Conservation (phyloP, 2,113 vertebrate genomes). For the Mesitornis unicolor region DNA sequence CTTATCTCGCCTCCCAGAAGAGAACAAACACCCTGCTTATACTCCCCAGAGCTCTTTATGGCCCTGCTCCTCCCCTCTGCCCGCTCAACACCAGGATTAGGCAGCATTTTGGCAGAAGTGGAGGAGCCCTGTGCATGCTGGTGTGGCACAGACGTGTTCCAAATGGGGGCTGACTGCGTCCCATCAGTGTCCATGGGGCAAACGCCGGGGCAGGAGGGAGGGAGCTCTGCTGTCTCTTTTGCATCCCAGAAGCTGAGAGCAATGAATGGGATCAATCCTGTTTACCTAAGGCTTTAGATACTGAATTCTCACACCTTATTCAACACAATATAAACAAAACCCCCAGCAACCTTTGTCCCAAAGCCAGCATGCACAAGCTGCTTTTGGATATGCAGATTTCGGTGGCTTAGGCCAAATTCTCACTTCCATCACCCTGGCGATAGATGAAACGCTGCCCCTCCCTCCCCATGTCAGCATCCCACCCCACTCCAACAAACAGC, state of each 20-base stretch:
- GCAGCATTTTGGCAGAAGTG: not conserved
- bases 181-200: not conserved
- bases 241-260: not conserved
- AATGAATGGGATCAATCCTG: not conserved
- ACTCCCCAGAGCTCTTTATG: not conserved
- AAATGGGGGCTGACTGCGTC: not conserved
- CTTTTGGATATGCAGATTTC: not conserved
- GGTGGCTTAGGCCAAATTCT: not conserved
- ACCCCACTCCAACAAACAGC: not conserved
- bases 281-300: not conserved
- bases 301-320: not conserved
- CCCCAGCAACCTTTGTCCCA: not conserved
- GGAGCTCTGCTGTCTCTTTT: not conserved
- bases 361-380: not conserved
- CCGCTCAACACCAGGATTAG: not conserved
- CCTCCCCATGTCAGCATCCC: not conserved
- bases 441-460: not conserved
- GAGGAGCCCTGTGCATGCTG: not conserved
- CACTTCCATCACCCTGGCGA: not conserved
- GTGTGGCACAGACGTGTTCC: not conserved
- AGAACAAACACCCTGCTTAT: not conserved
- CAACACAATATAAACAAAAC: not conserved
- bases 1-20: not conserved
- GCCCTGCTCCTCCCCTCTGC: not conserved
- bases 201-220: accelerated